Conservation (phyloP, 1,140 invertebrate genomes). For the Caerostris extrusa region DNA sequence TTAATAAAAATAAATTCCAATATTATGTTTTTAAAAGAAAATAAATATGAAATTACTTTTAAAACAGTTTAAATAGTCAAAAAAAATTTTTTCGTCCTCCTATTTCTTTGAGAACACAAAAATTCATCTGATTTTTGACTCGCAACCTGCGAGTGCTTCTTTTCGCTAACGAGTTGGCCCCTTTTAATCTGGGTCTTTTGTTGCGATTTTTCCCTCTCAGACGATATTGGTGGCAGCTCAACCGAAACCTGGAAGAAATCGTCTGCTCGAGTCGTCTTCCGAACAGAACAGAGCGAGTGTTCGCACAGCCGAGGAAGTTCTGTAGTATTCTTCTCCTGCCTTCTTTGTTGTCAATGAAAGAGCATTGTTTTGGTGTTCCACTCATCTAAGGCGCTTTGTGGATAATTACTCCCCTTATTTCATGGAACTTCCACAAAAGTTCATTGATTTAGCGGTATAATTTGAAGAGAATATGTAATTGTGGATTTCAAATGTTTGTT, state of each 20-base stretch:
- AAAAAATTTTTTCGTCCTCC: too few relatives aligned
- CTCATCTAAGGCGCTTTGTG: background rate
- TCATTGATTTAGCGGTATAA: background rate
- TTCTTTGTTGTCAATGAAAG: slow-evolving; percentile 9
- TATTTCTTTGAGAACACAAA: too few relatives aligned
- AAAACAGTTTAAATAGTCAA: too few relatives aligned
- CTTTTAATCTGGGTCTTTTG: slow-evolving; percentile 46
- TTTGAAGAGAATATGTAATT: background rate
- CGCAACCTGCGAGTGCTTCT: background rate
- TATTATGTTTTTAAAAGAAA: too few relatives aligned
- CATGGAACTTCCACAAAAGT: background rate
- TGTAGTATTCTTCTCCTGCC: background rate
- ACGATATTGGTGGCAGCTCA: slow-evolving; percentile 43
- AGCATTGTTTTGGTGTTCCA: background rate
- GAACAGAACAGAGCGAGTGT: background rate
- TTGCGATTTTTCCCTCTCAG: slow-evolving; percentile 32
- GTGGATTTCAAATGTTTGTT: background rate
- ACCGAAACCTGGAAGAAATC: slow-evolving; percentile 42
- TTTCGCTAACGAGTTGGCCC: slow-evolving; percentile 5
- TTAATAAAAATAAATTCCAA: too few relatives aligned
- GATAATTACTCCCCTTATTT: slow-evolving; percentile 13
- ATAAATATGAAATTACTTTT: too few relatives aligned
- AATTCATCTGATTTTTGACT: background rate
- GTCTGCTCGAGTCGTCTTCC: background rate
- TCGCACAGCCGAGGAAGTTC: background rate